Conservation (phyloP, 2,888 invertebrate species). For the Malachius bipustulatus region DNA sequence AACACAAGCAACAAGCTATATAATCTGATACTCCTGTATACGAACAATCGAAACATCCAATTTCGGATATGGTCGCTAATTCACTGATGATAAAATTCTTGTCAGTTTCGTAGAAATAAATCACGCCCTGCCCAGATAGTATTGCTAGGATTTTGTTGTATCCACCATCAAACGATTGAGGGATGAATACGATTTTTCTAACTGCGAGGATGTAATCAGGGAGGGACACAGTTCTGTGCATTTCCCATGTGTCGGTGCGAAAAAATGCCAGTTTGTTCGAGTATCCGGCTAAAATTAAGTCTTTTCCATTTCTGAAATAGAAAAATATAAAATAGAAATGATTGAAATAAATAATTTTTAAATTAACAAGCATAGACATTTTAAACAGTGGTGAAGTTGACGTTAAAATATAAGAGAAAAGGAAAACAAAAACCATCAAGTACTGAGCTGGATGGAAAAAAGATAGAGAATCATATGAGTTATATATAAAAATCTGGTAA, state of each 20-base stretch:
- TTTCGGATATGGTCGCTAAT: conserved; percentile 38
- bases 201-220: conserved; percentile 42
- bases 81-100: conserved; percentile 37
- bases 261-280: conserved; percentile 45
- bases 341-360: not conserved
- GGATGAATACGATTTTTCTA: conserved; percentile 46
- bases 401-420: too few species aligned
- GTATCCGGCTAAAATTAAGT: conserved; percentile 50
- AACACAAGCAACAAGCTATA: conserved; percentile 42
- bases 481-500: too few species aligned
- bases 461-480: too few species aligned
- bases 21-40: conserved; percentile 46
- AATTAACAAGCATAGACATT: too few species aligned
- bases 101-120: conserved; percentile 47
- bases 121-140: conserved; percentile 42
- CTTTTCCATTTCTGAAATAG: conserved; percentile 45
- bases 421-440: too few species aligned
- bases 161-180: conserved; percentile 51
- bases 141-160: conserved; percentile 49
- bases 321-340: conserved; percentile 5
- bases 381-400: too few species aligned
- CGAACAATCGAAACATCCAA: conserved; percentile 43
- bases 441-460: too few species aligned
- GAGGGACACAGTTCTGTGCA: conserved; percentile 44
- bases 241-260: conserved; percentile 47